Percentiles rank a stretch among this genome's conserved stretches.
These are phyloP conservation scores for Harpagus bidentatus DNA, from an alignment of 2,113 vertebrate species.

Conservation along the genomic window DNA sequence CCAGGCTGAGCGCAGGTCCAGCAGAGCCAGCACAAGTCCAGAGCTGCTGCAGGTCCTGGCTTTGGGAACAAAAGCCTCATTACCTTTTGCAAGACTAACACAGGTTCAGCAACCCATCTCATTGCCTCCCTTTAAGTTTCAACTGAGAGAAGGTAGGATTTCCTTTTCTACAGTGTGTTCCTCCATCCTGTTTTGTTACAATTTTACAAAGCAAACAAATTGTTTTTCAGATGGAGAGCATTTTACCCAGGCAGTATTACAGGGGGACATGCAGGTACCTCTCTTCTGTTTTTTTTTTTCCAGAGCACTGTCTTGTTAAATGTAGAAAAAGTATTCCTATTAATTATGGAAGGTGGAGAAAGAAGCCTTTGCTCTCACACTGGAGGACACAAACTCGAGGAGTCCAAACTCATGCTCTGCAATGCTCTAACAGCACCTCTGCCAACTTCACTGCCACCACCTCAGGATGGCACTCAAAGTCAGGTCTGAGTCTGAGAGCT, in stretches of 20 bases:
- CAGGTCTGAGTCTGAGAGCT: background rate
- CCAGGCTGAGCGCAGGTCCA: background rate
- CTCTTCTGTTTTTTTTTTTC: background rate
- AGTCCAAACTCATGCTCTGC: background rate
- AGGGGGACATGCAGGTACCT: background rate
- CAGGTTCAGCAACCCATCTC: background rate
- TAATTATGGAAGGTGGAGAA: background rate
- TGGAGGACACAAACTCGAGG: background rate
- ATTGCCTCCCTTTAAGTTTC: background rate
- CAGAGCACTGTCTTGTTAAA: background rate
- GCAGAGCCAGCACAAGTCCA: background rate
- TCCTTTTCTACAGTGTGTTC: background rate
- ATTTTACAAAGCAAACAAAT: background rate
- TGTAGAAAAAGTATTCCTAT: background rate
- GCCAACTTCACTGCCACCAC: background rate
- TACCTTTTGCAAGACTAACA: background rate
- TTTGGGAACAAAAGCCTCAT: background rate
- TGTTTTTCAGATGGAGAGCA: background rate
- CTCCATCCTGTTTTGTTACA: background rate
- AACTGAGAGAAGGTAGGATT: background rate
- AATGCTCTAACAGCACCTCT: background rate
- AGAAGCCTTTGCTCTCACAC: background rate
- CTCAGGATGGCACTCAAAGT: background rate
- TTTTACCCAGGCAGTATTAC: background rate
- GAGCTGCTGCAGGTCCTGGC: background rate